phyloP scores from a whole-genome alignment of 2,797 vertebrate genomes.

The Phalloptychus januarius region DNA sequence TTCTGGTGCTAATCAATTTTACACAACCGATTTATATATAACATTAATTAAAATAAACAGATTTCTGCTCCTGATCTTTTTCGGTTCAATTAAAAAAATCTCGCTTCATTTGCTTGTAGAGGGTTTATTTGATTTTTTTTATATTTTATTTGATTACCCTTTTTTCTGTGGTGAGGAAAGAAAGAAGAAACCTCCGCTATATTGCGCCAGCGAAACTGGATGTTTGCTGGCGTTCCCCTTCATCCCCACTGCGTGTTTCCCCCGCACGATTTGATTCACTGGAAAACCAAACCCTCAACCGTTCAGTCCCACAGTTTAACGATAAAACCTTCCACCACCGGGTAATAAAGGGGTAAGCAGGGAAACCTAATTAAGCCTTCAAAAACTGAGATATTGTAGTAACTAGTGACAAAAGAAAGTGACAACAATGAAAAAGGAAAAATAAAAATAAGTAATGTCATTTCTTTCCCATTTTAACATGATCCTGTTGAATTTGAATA shows the following conservation, averaged over 20 bases:
- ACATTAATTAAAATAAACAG: neutral
- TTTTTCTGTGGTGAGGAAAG: slow-evolving; percentile 14
- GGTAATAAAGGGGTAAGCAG: neutral
- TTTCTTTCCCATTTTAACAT: neutral
- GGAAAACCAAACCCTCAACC: slow-evolving; percentile 46
- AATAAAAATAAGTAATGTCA: neutral
- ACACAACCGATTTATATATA: neutral
- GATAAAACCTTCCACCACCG: neutral
- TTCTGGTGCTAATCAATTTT: neutral
- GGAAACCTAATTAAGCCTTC: neutral
- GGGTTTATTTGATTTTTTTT: neutral
- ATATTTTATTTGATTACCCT: neutral
- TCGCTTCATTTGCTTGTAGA: neutral
- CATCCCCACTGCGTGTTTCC: slow-evolving; percentile 59
- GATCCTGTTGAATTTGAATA: neutral
- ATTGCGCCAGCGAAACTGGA: slow-evolving; percentile 41
- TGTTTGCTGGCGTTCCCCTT: slow-evolving; percentile 60
- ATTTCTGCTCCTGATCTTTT: neutral
- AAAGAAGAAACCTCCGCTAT: neutral
- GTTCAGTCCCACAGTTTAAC: slow-evolving; percentile 4
- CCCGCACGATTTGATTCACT: slow-evolving; percentile 35
- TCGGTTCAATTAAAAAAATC: neutral
- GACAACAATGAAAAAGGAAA: neutral
- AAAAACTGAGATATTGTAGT: neutral
- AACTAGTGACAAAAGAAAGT: neutral